Evolutionary conservation across 2,888 invertebrate species (phyloP).

Genomic region (Piscicola geometra): DNA sequence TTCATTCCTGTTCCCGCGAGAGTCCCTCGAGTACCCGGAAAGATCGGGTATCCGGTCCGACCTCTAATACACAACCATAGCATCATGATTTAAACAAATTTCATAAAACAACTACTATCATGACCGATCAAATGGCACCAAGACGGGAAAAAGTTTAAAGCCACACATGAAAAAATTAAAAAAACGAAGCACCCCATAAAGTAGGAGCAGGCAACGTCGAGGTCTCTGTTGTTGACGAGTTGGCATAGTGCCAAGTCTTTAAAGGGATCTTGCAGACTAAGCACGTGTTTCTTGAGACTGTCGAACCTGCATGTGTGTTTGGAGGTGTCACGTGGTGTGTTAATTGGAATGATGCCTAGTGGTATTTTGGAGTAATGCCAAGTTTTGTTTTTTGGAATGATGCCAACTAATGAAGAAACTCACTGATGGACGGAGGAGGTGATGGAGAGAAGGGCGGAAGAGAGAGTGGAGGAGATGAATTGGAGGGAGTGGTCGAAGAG

Average conservation of each 20-base stretch:
- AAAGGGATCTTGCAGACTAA: too few species aligned
- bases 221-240: conserved; percentile 2
- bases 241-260: background rate
- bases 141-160: too few species aligned
- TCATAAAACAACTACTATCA: too few species aligned
- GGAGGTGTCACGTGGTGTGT: background rate
- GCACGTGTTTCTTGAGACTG: background rate
- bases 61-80: too few species aligned
- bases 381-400: background rate
- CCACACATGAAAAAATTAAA: conserved; percentile 21
- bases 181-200: background rate
- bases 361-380: too few species aligned
- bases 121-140: too few species aligned
- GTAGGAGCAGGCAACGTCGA: background rate
- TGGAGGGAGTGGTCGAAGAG: background rate
- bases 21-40: too few species aligned
- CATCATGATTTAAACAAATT: too few species aligned
- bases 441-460: background rate
- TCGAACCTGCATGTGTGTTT: background rate
- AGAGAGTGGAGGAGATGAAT: background rate
- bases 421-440: background rate
- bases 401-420: background rate
- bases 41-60: too few species aligned
- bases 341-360: too few species aligned
- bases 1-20: too few species aligned